These are phyloP conservation scores for Aurelia coerulea DNA, from an alignment of 30 jellyfish, hydroid and myxozoan genomes.

Conservation along the genomic window DNA sequence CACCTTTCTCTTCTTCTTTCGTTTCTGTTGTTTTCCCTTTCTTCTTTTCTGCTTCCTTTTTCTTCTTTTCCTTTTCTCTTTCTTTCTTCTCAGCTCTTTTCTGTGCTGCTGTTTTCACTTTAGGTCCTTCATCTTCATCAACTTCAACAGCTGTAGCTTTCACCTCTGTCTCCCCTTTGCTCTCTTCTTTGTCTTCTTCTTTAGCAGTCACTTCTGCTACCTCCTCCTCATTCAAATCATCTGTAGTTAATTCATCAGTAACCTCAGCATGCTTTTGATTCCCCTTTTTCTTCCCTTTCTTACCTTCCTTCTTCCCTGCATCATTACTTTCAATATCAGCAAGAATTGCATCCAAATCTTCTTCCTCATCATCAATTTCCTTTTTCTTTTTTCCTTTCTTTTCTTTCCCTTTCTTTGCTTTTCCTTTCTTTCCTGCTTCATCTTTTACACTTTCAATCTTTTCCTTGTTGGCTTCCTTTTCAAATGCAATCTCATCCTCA, in stretches of 20 bases:
- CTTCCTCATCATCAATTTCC: conserved; percentile 22
- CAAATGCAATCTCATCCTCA: conserved; percentile 16
- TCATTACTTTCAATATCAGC: conserved; percentile 73
- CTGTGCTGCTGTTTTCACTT: conserved; percentile 93
- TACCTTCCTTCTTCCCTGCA: conserved; percentile 16
- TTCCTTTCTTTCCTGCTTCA: conserved; percentile 44
- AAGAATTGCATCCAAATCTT: conserved; percentile 79
- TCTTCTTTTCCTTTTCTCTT: conserved; percentile 85
- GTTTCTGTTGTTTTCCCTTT: conserved; percentile 62
- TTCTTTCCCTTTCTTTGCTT: neutral
- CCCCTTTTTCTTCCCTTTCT: conserved; percentile 68
- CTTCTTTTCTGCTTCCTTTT: conserved; percentile 70
- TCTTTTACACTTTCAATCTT: conserved; percentile 31
- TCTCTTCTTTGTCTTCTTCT: neutral
- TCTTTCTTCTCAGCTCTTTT: conserved; percentile 93
- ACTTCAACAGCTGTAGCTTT: conserved; percentile 27
- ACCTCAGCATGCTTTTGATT: conserved; percentile 47
- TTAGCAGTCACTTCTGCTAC: conserved; percentile 22
- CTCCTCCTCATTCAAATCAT: conserved; percentile 10
- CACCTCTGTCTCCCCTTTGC: neutral
- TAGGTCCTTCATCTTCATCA: conserved; percentile 58
- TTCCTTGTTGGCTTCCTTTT: neutral
- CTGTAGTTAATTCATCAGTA: neutral
- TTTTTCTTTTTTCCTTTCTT: conserved; percentile 27
- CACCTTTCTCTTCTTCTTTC: conserved; percentile 36